Evolutionary conservation across 2,888 invertebrate genomes (phyloP), one percentile per base, ranked within the genome.

Genomic region (Heliconius sara): DNA sequence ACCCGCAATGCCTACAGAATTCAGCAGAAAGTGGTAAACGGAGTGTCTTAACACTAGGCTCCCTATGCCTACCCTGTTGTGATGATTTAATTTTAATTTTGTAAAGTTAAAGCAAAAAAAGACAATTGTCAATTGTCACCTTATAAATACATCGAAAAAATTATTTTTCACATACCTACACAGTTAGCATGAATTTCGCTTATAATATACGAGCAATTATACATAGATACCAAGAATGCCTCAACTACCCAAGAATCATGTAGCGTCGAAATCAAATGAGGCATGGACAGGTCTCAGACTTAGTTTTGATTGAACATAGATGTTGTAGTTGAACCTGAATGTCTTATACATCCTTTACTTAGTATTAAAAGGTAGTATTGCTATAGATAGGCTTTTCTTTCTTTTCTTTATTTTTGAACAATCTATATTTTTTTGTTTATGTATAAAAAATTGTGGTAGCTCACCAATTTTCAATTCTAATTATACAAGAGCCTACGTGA

Each of bases 261-360:
- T 72, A 74, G 74, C 74, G 9, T 63, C 65, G 22, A 19, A 74
- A 65, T 25, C 60, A 75, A 75, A 65, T 63, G 43, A 66, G 75
- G 22, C 47, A 66, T 75, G 75, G 22, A 39, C 22, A 22, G 39
- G 73, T 65, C 74, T 65, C 39, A 39, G 60, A n/a, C 27, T 19
- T 75, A 63, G 65, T 63, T 63, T 74, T 74, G 74, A 63, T 60
- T 74, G 74, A 74, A 34, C 9, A 63, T 75, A 75, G 75, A 47
- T 75, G 19, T 43, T 65, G 75, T 75, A 75, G 75, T 75, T 75
- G 43, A 75, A 75, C 75, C 75, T 67, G 73, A 78, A 78, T 78
- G 67, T 78, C 57, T 67, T 57, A 74, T 68, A 74, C 57, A 73
- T 47, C 63, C 34, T n/a, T 72, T 74, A 67, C 22, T 78, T 78